These are phyloP conservation scores for Euwallacea similis DNA, from an alignment of 1,140 invertebrate genomes.

Conservation along the genomic window DNA sequence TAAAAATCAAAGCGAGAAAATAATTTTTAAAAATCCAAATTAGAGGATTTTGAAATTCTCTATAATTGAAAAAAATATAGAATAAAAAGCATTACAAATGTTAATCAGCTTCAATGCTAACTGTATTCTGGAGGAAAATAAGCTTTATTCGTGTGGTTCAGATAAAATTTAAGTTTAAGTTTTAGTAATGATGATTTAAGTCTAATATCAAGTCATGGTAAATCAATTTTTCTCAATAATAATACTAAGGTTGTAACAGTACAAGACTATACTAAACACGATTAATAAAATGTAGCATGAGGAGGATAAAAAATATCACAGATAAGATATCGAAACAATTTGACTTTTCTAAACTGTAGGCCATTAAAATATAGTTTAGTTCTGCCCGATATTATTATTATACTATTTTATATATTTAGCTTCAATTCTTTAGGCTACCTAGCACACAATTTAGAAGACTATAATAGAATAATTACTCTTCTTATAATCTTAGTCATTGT, in stretches of 20 bases:
- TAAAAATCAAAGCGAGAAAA: too few relatives aligned
- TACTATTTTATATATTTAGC: conserved; percentile 2
- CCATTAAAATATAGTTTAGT: conserved; percentile 17
- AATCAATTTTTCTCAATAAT: background rate
- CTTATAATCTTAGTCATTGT: background rate
- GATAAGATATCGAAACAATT: conserved; percentile 38
- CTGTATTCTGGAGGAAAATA: too few relatives aligned
- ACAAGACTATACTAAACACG: conserved; percentile 1
- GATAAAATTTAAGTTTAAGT: too few relatives aligned
- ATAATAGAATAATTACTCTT: too few relatives aligned
- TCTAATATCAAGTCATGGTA: background rate
- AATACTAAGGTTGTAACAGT: background rate
- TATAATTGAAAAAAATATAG: too few relatives aligned
- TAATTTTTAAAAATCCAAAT: too few relatives aligned
- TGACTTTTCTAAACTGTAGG: conserved; percentile 39
- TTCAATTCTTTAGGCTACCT: background rate
- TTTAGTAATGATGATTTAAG: background rate
- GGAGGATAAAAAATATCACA: conserved; percentile 42
- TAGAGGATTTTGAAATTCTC: too few relatives aligned
- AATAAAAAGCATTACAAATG: too few relatives aligned
- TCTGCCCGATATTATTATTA: conserved; percentile 1
- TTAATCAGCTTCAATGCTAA: too few relatives aligned
- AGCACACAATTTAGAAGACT: too few relatives aligned
- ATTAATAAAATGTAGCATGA: conserved; percentile 1
- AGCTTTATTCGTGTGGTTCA: too few relatives aligned